phyloP scores from a whole-genome alignment of 2,888 invertebrate genomes.

The Nymphalis c-album region DNA sequence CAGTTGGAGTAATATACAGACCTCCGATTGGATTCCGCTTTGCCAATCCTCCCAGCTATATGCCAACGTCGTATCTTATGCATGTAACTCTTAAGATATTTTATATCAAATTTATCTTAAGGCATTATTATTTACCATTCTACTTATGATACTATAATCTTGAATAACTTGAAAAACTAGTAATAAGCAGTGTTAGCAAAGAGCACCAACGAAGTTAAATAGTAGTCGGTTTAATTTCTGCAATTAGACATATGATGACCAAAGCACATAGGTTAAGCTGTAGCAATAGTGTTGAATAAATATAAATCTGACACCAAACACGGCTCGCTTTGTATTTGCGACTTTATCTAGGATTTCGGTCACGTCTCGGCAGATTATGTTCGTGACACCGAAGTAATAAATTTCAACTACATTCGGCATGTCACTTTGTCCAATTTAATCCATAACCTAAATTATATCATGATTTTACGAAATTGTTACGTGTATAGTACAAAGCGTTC shows the following conservation, averaged over 20 bases:
- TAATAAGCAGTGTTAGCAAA: background rate
- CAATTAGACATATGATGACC: constrained; percentile 14
- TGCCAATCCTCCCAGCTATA: constrained; percentile 4
- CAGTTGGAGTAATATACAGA: constrained; percentile 44
- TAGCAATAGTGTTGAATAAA: constrained; percentile 24
- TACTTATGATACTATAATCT: background rate
- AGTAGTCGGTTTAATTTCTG: constrained; percentile 1
- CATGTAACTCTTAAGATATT: constrained; percentile 9
- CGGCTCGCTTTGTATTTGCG: constrained; percentile 34
- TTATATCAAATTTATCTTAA: constrained; percentile 1
- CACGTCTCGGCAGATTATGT: constrained; percentile 39
- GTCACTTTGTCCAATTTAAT: constrained; percentile 34
- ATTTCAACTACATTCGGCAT: constrained; percentile 31
- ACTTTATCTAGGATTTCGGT: constrained; percentile 35
- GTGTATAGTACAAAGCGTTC: constrained; percentile 18
- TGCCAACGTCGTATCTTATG: constrained; percentile 2
- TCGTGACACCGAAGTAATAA: constrained; percentile 40
- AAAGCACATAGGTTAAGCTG: constrained; percentile 11
- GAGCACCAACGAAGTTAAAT: too few relatives aligned
- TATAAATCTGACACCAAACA: constrained; percentile 24
- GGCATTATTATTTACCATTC: constrained; percentile 3
- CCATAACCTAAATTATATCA: constrained; percentile 29
- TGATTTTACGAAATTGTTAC: constrained; percentile 18
- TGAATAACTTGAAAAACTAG: constrained; percentile 8
- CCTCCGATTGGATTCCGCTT: constrained; percentile 30